Base-by-base conservation (phyloP, 1,140 invertebrate genomes). In the Bilobella aurantiaca region DNA sequence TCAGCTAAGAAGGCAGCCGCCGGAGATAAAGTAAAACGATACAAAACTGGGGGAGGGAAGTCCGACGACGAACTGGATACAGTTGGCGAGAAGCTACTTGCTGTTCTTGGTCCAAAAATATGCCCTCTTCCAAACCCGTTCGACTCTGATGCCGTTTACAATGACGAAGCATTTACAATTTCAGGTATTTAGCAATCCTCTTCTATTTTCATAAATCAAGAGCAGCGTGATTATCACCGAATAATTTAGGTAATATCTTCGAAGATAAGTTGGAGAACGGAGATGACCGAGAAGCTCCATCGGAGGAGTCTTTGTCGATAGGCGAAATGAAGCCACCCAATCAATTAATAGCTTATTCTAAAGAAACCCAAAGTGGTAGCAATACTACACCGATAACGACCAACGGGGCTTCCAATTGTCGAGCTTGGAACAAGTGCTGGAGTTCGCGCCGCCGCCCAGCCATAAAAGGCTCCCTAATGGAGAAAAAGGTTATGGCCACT, bases 121-220 rank as follows among this genome's bases (percentile, higher is more conserved):
- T 29, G 8, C 14, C 58, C 58, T 29, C 23, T 59, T 3, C 8
- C 8, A 3, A 59, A 59, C 21, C 58, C 58, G 16, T 59, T 59
- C 31, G 58, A 59, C 58, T 59, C 58, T 18, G 58, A 59, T 23
- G 58, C 58, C 16, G 27, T 16, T 8, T 59, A 59, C 58, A 28
- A 59, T 56, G 49, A 56, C 5, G 49, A 16, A 56, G 5, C 5
- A 16, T 23, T 23, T 8, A 23, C 12, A 12, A 8, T 12, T 56
- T 8, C 49, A 56, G 23, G 23, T 16, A 56, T 8, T 5, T 56
- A 5, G 5, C 12, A 56, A 12, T 25, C 23, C 25, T 56, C 23
- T 16, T 16, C 8, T 23, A 16, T 5, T 23, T 16, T 5, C 5
- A 8, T 5, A 12, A 12, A 23, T 5, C 14, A 8, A 56, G 8